phyloP scores from a whole-genome alignment of 2,888 invertebrate genomes.

The Subacronicta megacephala region DNA sequence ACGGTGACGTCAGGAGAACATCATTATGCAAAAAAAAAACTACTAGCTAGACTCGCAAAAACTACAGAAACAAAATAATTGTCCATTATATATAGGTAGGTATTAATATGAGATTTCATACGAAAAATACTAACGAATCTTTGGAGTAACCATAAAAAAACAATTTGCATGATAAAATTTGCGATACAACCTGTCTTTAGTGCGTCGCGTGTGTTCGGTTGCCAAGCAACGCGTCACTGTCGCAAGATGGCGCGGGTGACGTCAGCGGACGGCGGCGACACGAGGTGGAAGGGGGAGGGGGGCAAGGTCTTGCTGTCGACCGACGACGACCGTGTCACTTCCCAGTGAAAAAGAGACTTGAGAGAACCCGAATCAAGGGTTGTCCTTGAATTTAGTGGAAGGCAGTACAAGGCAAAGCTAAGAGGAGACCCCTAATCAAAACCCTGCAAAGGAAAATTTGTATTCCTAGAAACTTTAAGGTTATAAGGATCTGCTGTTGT shows the following conservation, averaged over 20 bases:
- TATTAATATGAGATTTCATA: constrained; percentile 21
- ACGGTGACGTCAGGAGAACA: no score
- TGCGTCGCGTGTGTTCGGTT: constrained; percentile 79
- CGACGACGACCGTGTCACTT: constrained; percentile 83
- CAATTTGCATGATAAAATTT: constrained; percentile 57
- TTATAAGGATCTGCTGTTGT: not conserved
- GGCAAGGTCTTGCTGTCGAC: constrained; percentile 80
- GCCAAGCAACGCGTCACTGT: constrained; percentile 84
- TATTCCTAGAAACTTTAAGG: constrained; percentile 1
- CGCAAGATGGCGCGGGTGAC: constrained; percentile 88
- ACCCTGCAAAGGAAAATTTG: constrained; percentile 3
- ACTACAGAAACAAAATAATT: constrained; percentile 13
- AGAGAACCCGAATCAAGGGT: constrained; percentile 70
- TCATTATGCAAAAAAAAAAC: not conserved
- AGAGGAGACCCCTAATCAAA: constrained; percentile 9
- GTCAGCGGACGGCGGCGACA: constrained; percentile 75
- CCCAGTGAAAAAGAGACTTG: constrained; percentile 84
- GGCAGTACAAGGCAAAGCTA: constrained; percentile 57
- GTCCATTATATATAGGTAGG: constrained; percentile 16
- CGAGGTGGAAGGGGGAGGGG: constrained; percentile 61
- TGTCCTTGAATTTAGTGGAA: constrained; percentile 82
- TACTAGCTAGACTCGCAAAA: constrained; percentile 6
- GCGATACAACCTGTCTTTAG: constrained; percentile 61
- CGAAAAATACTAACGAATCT: constrained; percentile 44
- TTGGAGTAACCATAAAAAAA: constrained; percentile 43